These are phyloP conservation scores for Myzus persicae DNA, from an alignment of 1,140 invertebrate genomes.

Conservation along the genomic window DNA sequence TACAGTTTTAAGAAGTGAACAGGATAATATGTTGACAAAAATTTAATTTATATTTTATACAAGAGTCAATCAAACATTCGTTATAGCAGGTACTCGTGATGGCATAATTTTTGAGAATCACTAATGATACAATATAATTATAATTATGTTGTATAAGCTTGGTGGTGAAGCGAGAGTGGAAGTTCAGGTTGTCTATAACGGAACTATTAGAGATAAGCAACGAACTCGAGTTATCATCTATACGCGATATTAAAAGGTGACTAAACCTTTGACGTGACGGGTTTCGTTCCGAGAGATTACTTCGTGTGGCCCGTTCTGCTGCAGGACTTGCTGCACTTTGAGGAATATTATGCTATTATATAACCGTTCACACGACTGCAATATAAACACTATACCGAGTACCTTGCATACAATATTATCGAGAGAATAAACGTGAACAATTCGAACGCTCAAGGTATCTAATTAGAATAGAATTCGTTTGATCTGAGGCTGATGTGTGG, in stretches of 20 bases:
- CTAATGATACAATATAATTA: neutral
- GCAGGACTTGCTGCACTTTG: neutral
- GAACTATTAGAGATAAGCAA: neutral
- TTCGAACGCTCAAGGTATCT: neutral
- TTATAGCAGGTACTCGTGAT: neutral
- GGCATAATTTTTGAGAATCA: neutral
- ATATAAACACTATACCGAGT: too few species aligned
- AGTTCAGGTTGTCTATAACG: neutral
- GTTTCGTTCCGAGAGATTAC: neutral
- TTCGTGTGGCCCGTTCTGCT: neutral
- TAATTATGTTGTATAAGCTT: neutral
- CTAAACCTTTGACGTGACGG: neutral
- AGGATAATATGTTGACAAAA: neutral
- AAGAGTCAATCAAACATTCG: neutral
- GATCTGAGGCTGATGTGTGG: too few species aligned
- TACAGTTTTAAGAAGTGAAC: neutral
- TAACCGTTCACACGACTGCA: neutral
- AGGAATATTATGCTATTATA: neutral
- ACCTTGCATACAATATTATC: neutral
- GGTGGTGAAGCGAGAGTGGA: neutral
- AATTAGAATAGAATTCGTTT: neutral
- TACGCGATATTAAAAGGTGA: neutral
- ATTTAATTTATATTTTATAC: neutral
- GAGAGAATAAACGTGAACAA: neutral
- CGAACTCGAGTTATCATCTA: neutral